phyloP scores from a whole-genome alignment of 1,140 invertebrate species.

The Agrypnia vestita region DNA sequence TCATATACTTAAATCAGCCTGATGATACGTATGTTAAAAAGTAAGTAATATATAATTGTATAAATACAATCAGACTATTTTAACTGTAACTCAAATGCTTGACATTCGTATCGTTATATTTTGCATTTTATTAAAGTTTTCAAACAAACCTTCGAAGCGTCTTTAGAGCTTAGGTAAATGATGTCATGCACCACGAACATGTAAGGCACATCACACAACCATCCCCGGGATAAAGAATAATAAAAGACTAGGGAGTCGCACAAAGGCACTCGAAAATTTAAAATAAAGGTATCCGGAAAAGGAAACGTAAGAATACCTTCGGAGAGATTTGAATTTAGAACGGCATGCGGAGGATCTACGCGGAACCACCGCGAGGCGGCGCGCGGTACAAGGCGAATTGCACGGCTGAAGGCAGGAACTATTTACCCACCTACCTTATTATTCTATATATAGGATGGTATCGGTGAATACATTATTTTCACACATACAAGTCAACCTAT shows the following conservation, averaged over 20 bases:
- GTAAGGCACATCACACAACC: neutral
- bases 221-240: neutral
- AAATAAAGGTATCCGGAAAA: neutral
- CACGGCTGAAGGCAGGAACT: neutral
- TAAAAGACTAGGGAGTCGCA: neutral
- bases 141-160: neutral
- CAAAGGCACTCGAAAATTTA: constrained; percentile 1
- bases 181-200: neutral
- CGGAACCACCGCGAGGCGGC: neutral
- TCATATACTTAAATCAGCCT: no score
- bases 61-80: no score
- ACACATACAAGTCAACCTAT: neutral
- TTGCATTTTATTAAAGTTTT: neutral
- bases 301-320: constrained; percentile 2
- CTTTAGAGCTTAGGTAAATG: neutral
- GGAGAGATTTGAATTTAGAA: constrained; percentile 28
- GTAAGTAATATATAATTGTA: no score
- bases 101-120: neutral
- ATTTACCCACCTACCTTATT: neutral
- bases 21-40: no score
- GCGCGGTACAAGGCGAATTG: neutral
- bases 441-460: neutral
- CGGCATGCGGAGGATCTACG: constrained; percentile 17
- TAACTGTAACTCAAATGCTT: no score
- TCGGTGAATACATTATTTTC: neutral